phyloP scores from a whole-genome alignment of 1,140 invertebrate species.

The Psilanteris sp. region DNA sequence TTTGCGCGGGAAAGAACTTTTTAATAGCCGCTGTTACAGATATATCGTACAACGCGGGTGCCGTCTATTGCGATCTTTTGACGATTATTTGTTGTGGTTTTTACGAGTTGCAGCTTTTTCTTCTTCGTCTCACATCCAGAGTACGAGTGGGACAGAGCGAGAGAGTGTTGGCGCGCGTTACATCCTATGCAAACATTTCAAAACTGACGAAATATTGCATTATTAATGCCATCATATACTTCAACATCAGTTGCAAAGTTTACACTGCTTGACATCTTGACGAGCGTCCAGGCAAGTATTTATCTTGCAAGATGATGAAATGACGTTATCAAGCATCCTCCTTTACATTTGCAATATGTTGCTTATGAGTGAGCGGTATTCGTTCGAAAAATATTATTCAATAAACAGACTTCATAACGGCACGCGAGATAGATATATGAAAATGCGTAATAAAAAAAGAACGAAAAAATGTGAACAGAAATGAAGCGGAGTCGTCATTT shows the following conservation, averaged over 20 bases:
- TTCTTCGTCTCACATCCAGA: background rate
- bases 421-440: slow-evolving; percentile 2
- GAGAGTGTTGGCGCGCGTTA: slow-evolving; percentile 1
- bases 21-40: slow-evolving; percentile 6
- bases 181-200: slow-evolving; percentile 42
- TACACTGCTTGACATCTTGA: slow-evolving; percentile 34
- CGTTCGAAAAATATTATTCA: slow-evolving; percentile 42
- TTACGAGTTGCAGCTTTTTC: slow-evolving; percentile 10
- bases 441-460: background rate
- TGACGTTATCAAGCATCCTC: slow-evolving; percentile 37
- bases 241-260: slow-evolving; percentile 40
- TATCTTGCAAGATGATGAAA: slow-evolving; percentile 43
- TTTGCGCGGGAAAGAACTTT: slow-evolving; percentile 29
- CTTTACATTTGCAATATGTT: slow-evolving; percentile 16
- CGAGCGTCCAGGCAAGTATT: slow-evolving; percentile 42
- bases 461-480: too few species aligned
- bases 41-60: slow-evolving; percentile 10
- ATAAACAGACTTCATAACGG: slow-evolving; percentile 30
- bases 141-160: too few species aligned
- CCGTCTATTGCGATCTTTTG: background rate
- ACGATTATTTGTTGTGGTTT: slow-evolving; percentile 15
- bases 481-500: too few species aligned
- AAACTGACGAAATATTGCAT: slow-evolving; percentile 54
- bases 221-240: slow-evolving; percentile 47
- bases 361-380: slow-evolving; percentile 9